These are phyloP conservation scores for Archaeoteleia sp. DNA, from an alignment of 2,888 invertebrate genomes.

Conservation along the genomic window DNA sequence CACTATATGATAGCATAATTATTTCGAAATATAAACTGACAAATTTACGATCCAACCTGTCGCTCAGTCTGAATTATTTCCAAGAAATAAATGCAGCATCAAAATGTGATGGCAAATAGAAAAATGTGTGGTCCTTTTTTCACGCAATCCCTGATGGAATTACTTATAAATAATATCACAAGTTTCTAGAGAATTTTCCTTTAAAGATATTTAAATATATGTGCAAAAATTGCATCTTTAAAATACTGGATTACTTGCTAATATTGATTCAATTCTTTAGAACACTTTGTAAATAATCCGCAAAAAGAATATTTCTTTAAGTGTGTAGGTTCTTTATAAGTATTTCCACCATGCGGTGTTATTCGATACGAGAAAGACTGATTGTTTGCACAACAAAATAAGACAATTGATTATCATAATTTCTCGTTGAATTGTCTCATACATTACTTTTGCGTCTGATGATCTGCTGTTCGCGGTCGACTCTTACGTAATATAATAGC, in stretches of 20 bases:
- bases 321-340: no score
- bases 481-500: conserved; percentile 39
- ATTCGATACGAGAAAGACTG: background rate
- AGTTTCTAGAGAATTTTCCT: no score
- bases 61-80: conserved; percentile 18
- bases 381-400: background rate
- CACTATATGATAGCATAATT: conserved; percentile 5
- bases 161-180: no score
- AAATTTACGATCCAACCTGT: conserved; percentile 17
- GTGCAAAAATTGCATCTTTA: no score
- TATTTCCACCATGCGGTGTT: no score
- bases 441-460: conserved; percentile 20
- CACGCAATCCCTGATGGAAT: background rate
- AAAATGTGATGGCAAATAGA: no score
- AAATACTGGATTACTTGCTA: no score
- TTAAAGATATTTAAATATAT: no score
- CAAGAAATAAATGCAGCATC: conserved; percentile 10
- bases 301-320: no score
- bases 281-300: no score
- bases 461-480: conserved; percentile 42
- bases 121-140: conserved; percentile 4
- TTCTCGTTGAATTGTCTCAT: conserved; percentile 8
- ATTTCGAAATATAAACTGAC: conserved; percentile 5
- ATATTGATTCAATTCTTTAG: no score
- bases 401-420: conserved; percentile 22